Evolutionary conservation across 1,140 invertebrate species (phyloP), one percentile per base, ranked within the genome.

Genomic region (Paralvinella palmiformis): DNA sequence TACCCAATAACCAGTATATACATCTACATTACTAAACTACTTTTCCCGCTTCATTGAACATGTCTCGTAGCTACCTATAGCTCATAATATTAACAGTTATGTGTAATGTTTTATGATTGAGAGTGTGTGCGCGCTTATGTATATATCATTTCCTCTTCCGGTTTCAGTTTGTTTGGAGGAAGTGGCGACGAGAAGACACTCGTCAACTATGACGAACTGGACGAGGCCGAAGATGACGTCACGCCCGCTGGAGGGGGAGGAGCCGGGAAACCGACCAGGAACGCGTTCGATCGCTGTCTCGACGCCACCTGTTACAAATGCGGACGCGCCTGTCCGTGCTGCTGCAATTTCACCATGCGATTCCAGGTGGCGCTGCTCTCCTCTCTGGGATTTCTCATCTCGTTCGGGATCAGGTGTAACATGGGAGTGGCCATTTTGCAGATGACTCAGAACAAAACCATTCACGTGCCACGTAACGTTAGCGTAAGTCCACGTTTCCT

Each of bases 401-500:
- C 78, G 29, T 82, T 82, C 53, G 81, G 79, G 33, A 81, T 82
- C 57, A 69, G 95, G 56, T 81, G 80, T 64, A 98, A 97, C 79
- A 91, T 98, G 90, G 92, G 94, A 15, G 93, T 97, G 76, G 94
- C 94, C 17, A 94, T 96, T 74, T 85, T 96, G 37, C 85, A 86
- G 67, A 86, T 87, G 86, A 81, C 81, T 67, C 83, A 83, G 75
- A 73, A 83, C 65, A 71, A 74, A 5, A 84, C 80, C 3, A 65
- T n/a, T n/a, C n/a, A n/a, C n/a, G n/a, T n/a, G n/a, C n/a, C n/a
- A n/a, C n/a, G 20, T 17, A 15, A 22, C 45, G 44, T 48, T 48
- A 3, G 20, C 44, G 10, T 10, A n/a, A 48, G 44, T 24, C n/a
- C 44, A 24, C 10, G 27, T 48, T 48, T 48, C n/a, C n/a, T 20